A percentile compares a stretch with the other conserved stretches of the same genome.
phyloP scores from a whole-genome alignment of 2,113 vertebrate species.

The Plectropomus leopardus region DNA sequence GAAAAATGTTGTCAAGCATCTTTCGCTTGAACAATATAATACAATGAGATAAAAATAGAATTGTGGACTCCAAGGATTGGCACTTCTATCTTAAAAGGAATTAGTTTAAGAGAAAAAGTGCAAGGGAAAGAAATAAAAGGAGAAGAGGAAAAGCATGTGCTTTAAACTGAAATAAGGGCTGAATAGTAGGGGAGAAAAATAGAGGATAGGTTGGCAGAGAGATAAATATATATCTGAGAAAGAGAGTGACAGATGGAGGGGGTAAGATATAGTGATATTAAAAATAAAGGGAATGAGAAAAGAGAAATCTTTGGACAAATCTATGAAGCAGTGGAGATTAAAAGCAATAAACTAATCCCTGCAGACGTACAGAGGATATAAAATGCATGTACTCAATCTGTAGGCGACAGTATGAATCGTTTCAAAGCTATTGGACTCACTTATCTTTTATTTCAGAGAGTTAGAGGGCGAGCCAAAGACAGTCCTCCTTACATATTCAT shows the following conservation, averaged over 20 bases:
- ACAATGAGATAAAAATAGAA: conserved; percentile 55
- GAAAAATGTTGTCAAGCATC: conserved; percentile 49
- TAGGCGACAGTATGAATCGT: background rate
- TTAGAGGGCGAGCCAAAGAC: conserved; percentile 56
- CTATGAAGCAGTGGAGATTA: conserved; percentile 42
- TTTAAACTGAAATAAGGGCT: conserved; percentile 25
- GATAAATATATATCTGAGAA: conserved; percentile 52
- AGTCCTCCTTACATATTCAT: conserved; percentile 61
- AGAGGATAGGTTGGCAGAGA: conserved; percentile 15
- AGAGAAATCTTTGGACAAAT: conserved; percentile 32
- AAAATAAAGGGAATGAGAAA: conserved; percentile 47
- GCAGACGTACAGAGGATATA: conserved; percentile 32
- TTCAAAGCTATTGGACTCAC: conserved; percentile 5
- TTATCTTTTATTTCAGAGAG: conserved; percentile 40
- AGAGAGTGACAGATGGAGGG: conserved; percentile 61
- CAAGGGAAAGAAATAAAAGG: background rate
- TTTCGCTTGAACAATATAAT: conserved; percentile 40
- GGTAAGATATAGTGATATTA: conserved; percentile 56
- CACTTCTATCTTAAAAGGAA: conserved; percentile 4
- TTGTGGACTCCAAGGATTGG: conserved; percentile 2
- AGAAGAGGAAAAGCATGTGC: background rate
- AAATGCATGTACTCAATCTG: conserved; percentile 15
- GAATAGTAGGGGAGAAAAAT: conserved; percentile 28
- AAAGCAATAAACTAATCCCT: conserved; percentile 49
- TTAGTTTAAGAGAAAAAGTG: conserved; percentile 11